Evolutionary conservation across 2,113 vertebrate species (phyloP), one percentile per base, ranked within the genome.

Genomic region (Trematomus loennbergii): DNA sequence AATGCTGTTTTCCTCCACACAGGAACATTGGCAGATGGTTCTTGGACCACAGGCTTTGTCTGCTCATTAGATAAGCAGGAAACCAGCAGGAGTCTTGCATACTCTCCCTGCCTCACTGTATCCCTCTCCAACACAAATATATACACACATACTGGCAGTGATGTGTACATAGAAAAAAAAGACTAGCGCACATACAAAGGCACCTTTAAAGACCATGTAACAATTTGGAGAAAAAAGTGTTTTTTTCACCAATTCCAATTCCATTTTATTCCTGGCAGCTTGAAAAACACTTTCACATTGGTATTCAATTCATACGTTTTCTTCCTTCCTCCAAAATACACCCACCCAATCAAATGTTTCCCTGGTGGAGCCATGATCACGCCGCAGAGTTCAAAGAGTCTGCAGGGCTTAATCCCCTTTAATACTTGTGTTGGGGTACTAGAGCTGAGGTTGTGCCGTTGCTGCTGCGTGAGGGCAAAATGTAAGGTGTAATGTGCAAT

Each of bases 41-140:
- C 60, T 76, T 71, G 68, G 85, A 72, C 46, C 15, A 86, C 52
- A 74, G 66, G 76, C 64, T 78, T 72, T 84, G 82, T 83, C 60
- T 79, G 75, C 79, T 89, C 79, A 81, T 86, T 87, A 82, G 66
- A 78, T 72, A 78, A 75, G 65, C 72, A 74, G 81, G 58, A 85
- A 72, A 82, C 15, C 80, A 78, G 71, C 79, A 68, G 77, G 79
- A 79, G 61, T 68, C 69, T 72, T 57, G 57, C 72, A 80, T 59
- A 33, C 48, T 25, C 48, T 53, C 25, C 36, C 25, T 66, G 11
- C 18, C 22, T 48, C 12, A 25, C 0, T 25, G 46, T 33, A 57
- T 36, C 10, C 20, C 66, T 50, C 36, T 40, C 2, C 6, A 58
- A 74, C 20, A 46, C 58, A 82, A 33, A 75, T 25, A 16, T 3